Evolutionary conservation across 2,888 invertebrate genomes (phyloP), one percentile per base, ranked within the genome.

Genomic region (Lepidochitona cinerea): DNA sequence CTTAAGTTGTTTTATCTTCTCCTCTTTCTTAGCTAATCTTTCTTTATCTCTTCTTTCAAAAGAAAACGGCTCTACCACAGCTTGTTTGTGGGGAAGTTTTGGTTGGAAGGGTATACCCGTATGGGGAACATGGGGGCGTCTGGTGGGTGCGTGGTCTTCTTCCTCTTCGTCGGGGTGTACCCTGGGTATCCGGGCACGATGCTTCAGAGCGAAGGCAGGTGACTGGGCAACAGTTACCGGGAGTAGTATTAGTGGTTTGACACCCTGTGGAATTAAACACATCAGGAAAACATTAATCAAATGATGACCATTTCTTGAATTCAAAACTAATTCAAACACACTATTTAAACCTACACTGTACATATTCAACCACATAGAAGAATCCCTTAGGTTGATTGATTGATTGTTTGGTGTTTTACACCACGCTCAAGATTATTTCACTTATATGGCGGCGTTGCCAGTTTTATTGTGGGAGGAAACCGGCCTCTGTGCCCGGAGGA

Each of bases 21-120:
- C 92, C 77, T 94, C 93, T 79, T 93, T 93, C 72, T 92, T 93
- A 54, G 91, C 91, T 69, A 92, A 91, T 35, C 93, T 82, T 72
- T 92, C 90, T 84, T 93, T 93, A 87, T 95, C 93, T 18, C 94
- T 89, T 71, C 93, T 91, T 74, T 94, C 94, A 91, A 95, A 95
- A 79, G 94, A 94, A 84, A 95, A 95, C 18, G 95, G 95, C 71
- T 90, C 78, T 14, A 83, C 81, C 35, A 84, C 83, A 1, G 87
- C 88, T 32, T 68, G 72, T 66, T 83, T 85, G 74, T 85, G 87
- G 14, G 82, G 72, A 12, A 87, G 75, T 14, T 84, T 83, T 9
- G 87, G 88, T 68, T 84, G 82, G 78, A 88, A 89, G 2, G 88
- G 87, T 5, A 87, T 75, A 18, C 87, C 87, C 7, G 74, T 73